Conservation (phyloP, 2,888 invertebrate species). For the Entomobrya proxima region DNA sequence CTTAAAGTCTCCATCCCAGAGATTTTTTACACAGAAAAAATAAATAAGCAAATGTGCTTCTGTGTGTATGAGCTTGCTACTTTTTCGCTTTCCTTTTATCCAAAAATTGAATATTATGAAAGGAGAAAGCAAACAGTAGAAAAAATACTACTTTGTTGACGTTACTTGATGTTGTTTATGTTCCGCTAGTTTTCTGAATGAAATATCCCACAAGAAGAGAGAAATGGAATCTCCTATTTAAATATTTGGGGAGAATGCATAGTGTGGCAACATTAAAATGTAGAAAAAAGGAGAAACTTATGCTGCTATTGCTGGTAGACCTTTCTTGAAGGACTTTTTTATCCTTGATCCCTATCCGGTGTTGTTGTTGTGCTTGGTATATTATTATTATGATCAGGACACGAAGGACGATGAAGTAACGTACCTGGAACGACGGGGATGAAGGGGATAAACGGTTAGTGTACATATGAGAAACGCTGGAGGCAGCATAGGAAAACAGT, state of each 20-base stretch:
- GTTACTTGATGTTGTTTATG: slow-evolving; percentile 13
- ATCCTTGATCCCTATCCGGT: slow-evolving; percentile 5
- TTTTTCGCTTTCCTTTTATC: background rate
- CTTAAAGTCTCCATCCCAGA: background rate
- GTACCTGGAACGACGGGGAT: background rate
- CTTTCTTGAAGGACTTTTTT: background rate
- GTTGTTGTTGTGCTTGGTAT: too few relatives aligned
- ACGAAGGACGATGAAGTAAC: background rate
- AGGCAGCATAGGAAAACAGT: background rate
- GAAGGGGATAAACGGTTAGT: background rate
- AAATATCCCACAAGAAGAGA: background rate
- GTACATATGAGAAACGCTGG: background rate
- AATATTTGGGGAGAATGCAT: slow-evolving; percentile 19
- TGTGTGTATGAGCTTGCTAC: too few relatives aligned
- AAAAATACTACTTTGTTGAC: slow-evolving; percentile 12
- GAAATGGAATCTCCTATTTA: slow-evolving; percentile 11
- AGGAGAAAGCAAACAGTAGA: slow-evolving; percentile 1
- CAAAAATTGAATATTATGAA: slow-evolving; percentile 5
- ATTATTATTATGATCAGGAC: too few relatives aligned
- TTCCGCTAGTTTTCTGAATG: background rate
- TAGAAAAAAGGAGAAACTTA: too few relatives aligned
- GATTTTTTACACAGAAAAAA: background rate
- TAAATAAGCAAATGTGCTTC: slow-evolving; percentile 1
- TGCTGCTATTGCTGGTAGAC: background rate
- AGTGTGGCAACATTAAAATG: too few relatives aligned